Evolutionary conservation across 2,113 vertebrate species (phyloP), one percentile per base, ranked within the genome.

Genomic region (Chionomys nivalis): DNA sequence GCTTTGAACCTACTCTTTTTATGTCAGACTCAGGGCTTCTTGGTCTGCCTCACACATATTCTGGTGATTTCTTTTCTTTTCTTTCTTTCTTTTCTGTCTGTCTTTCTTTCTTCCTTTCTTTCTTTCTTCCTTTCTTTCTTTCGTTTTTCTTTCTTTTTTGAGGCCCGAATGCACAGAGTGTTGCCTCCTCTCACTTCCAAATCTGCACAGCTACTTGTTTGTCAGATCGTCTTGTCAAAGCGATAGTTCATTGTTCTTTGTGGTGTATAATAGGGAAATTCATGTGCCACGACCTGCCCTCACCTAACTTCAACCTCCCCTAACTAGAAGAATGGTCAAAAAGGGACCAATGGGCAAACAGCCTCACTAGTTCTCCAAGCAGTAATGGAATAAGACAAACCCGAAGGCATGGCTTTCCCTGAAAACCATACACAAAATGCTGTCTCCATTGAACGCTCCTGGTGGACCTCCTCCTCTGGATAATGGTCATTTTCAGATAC

Each of bases 351-450:
- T 44, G 92, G 85, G 28, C 81, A 76, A 88, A 81, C 8, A 79
- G 73, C 47, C 23, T 79, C 76, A 87, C 28, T 82, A 55, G 72
- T 36, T 66, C 1, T 87, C 82, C 58, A 24, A 77, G 49, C 55
- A 72, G 11, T 81, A 75, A 72, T 63, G 21, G 66, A 95, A 52
- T 96, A 93, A 85, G 55, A 87, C 6, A 81, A 81, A 87, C 17
- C 52, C 3, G 0, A 78, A 94, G 86, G 17, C 24, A 28, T n/a
- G 17, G 36, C 39, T 93, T 82, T 89, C 63, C 87, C 63, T 65
- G 68, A 94, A 96, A 95, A 93, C 4, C 75, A 36, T 10, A 42
- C 52, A 31, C 13, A 58, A 95, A 95, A 93, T 91, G 77, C 70
- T 72, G 49, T 91, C 91, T 86, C 94, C 70, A 58, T 47, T 78